Conservation (phyloP, 2,797 vertebrate genomes). For the Merluccius polli region DNA sequence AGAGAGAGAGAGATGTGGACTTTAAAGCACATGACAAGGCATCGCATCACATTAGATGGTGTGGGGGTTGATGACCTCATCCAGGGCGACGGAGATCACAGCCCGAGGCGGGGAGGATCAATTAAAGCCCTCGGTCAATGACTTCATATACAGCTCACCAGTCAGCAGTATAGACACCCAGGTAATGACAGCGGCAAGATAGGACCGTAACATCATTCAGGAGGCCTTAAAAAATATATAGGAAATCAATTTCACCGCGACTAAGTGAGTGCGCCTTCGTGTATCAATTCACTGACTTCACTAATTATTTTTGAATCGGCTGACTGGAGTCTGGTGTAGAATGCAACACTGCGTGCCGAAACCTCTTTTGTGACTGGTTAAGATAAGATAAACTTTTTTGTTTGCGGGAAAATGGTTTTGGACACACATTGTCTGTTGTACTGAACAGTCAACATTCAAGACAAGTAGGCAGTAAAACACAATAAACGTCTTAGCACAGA, state of each 20-base stretch:
- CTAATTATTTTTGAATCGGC: constrained; percentile 50
- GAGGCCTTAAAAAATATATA: constrained; percentile 8
- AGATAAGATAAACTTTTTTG: background rate
- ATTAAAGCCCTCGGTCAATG: constrained; percentile 50
- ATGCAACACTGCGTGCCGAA: constrained; percentile 31
- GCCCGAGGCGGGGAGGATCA: constrained; percentile 41
- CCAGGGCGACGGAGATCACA: constrained; percentile 42
- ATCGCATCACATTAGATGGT: constrained; percentile 45
- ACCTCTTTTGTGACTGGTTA: constrained; percentile 22
- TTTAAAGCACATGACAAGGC: constrained; percentile 31
- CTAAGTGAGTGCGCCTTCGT: constrained; percentile 28
- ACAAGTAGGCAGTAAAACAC: background rate
- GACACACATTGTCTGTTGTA: background rate
- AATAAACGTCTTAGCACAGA: background rate
- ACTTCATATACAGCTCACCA: constrained; percentile 25
- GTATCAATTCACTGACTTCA: constrained; percentile 38
- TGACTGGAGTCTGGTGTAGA: constrained; percentile 28
- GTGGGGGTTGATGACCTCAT: constrained; percentile 50
- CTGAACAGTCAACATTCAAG: background rate
- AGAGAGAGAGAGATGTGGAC: constrained; percentile 18
- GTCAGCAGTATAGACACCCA: background rate
- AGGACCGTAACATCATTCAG: constrained; percentile 35
- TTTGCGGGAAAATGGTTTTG: background rate
- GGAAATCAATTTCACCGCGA: constrained; percentile 39
- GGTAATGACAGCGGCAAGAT: constrained; percentile 7